Percentiles rank a stretch among this genome's conserved stretches.
Conservation (phyloP, 2,797 vertebrate genomes). For the Sitta carolinensis region DNA sequence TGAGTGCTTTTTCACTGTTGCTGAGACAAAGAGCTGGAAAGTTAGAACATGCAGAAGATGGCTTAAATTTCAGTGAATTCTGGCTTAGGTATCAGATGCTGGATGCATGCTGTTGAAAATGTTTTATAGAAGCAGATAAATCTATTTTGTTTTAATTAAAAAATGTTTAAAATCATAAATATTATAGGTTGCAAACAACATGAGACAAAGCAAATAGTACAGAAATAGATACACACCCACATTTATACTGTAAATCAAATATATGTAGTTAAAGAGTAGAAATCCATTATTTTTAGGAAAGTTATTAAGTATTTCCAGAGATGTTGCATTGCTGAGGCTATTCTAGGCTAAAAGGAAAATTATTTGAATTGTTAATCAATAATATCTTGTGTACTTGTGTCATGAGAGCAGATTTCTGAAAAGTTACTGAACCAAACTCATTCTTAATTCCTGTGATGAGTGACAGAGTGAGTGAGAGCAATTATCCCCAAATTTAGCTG, state of each 20-base stretch:
- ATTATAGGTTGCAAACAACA: not conserved
- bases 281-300: conserved; percentile 7
- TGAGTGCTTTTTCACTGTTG: not conserved
- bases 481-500: not conserved
- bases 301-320: not conserved
- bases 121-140: not conserved
- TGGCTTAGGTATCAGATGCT: not conserved
- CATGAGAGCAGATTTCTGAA: conserved; percentile 19
- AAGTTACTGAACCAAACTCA: not conserved
- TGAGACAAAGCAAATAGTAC: not conserved
- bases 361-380: conserved; percentile 10
- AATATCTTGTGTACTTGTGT: not conserved
- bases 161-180: conserved; percentile 30
- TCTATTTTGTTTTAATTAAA: not conserved
- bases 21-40: not conserved
- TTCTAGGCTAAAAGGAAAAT: conserved; percentile 4
- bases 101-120: not conserved
- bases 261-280: not conserved
- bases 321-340: not conserved
- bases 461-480: conserved; percentile 21
- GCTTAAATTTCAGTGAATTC: not conserved
- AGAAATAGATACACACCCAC: not conserved
- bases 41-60: not conserved
- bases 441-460: not conserved
- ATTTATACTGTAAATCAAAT: not conserved